These are phyloP conservation scores for Drepanosiphum platanoidis DNA, from an alignment of 2,888 invertebrate genomes.

Conservation along the genomic window DNA sequence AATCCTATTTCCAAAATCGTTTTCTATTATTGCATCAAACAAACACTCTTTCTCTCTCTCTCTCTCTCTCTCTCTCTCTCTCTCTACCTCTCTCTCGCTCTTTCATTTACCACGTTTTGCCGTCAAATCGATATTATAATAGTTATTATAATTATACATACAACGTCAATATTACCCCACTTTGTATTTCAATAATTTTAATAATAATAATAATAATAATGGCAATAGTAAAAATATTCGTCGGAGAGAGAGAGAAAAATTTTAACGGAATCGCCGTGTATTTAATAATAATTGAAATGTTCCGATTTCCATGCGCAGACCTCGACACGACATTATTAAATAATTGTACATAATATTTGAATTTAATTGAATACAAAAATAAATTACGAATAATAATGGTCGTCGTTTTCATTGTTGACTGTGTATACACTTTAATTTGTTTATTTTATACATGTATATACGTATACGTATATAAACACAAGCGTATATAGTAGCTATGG, in stretches of 20 bases:
- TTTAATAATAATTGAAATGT: background rate
- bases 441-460: too few relatives aligned
- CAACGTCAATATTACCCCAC: background rate
- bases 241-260: too few relatives aligned
- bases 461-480: too few relatives aligned
- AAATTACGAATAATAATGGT: background rate
- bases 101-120: background rate
- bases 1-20: background rate
- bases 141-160: background rate
- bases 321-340: too few relatives aligned
- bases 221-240: too few relatives aligned
- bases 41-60: too few relatives aligned
- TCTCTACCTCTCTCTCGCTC: too few relatives aligned
- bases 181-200: too few relatives aligned
- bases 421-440: background rate
- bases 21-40: background rate
- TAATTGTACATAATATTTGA: too few relatives aligned
- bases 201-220: too few relatives aligned
- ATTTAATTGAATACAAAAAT: background rate
- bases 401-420: background rate
- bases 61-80: too few relatives aligned
- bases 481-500: background rate
- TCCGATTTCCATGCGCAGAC: background rate
- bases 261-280: too few relatives aligned
- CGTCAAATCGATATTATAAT: background rate